phyloP scores from a whole-genome alignment of 2,797 vertebrate genomes.

The Coregonus ussuriensis region DNA sequence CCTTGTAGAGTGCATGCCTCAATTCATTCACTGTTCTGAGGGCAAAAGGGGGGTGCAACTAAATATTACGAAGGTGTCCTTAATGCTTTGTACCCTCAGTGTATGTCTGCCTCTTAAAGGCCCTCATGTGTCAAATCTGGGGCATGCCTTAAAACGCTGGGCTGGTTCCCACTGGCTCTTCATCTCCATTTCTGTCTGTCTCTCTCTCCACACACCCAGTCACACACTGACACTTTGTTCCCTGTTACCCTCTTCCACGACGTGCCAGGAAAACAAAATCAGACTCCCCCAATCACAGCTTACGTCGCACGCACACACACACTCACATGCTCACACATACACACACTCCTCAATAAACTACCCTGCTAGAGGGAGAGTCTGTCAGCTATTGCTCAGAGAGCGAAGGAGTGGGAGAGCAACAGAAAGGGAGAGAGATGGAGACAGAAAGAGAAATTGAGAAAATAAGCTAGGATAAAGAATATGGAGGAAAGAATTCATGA shows the following conservation, averaged over 20 bases:
- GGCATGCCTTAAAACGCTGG: slow-evolving; percentile 55
- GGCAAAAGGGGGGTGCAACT: no score
- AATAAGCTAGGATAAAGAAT: slow-evolving; percentile 55
- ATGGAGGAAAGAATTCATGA: slow-evolving; percentile 54
- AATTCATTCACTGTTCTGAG: no score
- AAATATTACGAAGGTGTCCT: no score
- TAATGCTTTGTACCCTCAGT: no score
- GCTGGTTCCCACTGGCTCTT: slow-evolving; percentile 1
- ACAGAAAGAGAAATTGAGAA: background rate
- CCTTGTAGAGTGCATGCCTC: no score
- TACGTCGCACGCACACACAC: slow-evolving; percentile 16
- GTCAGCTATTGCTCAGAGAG: slow-evolving; percentile 51
- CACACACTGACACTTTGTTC: slow-evolving; percentile 65
- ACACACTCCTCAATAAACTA: slow-evolving; percentile 39
- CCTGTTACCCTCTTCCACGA: slow-evolving; percentile 65
- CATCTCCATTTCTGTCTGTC: background rate
- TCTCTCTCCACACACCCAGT: slow-evolving; percentile 59
- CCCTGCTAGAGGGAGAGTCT: slow-evolving; percentile 52
- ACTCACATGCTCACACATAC: background rate
- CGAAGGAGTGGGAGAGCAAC: slow-evolving; percentile 26
- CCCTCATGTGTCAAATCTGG: slow-evolving; percentile 63
- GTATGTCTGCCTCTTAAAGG: background rate
- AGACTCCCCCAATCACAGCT: slow-evolving; percentile 2
- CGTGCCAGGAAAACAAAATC: slow-evolving; percentile 76
- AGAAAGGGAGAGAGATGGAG: slow-evolving; percentile 31